Evolutionary conservation across 2,888 invertebrate genomes (phyloP), one percentile per base, ranked within the genome.

Genomic region (Cheiracanthium punctorium): DNA sequence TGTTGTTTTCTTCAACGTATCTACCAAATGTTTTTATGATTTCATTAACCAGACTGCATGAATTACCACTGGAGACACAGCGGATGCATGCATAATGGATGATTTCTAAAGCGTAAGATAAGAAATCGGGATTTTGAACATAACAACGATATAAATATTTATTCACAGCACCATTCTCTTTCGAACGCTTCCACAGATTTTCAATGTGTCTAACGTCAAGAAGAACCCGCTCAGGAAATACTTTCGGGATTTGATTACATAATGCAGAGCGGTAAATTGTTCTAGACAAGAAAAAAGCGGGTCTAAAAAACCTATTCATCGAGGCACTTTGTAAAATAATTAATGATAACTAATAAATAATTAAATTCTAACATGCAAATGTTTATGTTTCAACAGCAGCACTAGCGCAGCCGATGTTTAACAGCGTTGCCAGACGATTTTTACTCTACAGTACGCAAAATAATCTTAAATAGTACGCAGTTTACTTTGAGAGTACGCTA

Each of bases 61-160:
- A 37, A 48, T 12, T 43, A 30, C 17, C 0, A 24, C n/a, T 64
- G n/a, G 20, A n/a, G n/a, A n/a, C 1, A n/a, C 28, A 29, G 12
- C 43, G 2, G 14, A 58, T 41, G 70, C 74, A 85, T n/a, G 58
- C 74, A 70, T n/a, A 32, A 1, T 58, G 64, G 17, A 85, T 58
- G 52, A 74, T 41, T 14, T 79, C 67, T 20, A 70, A 10, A 28
- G 32, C 28, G 33, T 85, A 69, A 7, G 67, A 28, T 1, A 71
- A 14, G 4, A 79, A 85, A 29, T 24, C 58, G 14, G 67, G 41
- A 58, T 70, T 79, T 67, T 67, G 72, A n/a, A 20, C 29, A 70
- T 67, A 85, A 69, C 79, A 79, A 7, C 74, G 29, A 29, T 32
- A 14, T 7, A 85, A 12, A n/a, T 52, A 41, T 8, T 41, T 65